Percentiles rank a stretch among this genome's conserved stretches.
These are phyloP conservation scores for Pocillopora grandis DNA, from an alignment of 92 coral and sea anemone species.

Conservation along the genomic window DNA sequence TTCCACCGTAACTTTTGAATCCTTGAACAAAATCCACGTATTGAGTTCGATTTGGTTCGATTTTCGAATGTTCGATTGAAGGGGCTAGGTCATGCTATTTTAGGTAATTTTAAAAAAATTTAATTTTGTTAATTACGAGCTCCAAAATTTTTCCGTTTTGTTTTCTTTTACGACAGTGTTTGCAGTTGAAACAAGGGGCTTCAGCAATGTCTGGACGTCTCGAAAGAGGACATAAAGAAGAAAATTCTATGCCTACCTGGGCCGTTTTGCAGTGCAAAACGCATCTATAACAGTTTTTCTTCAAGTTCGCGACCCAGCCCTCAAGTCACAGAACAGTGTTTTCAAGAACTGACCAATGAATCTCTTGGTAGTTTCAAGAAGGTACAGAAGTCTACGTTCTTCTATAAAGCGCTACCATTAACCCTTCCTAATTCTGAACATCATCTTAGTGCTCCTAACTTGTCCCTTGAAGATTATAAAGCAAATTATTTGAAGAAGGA, in stretches of 20 bases:
- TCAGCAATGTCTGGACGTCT: conserved; percentile 21
- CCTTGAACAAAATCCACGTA: no score
- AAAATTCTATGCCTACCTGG: conserved; percentile 45
- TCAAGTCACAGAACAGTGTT: conserved; percentile 16
- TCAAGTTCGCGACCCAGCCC: conserved; percentile 55
- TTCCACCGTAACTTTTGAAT: no score
- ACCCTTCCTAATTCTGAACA: conserved; percentile 38
- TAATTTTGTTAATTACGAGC: no score
- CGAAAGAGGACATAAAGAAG: background rate
- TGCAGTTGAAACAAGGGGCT: conserved; percentile 45
- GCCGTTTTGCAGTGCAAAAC: conserved; percentile 46
- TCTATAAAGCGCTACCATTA: conserved; percentile 44
- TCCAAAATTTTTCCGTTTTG: background rate
- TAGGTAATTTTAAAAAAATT: no score
- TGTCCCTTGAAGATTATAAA: conserved; percentile 38
- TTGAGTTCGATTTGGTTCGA: no score
- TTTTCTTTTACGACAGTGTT: conserved; percentile 30
- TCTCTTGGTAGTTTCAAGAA: conserved; percentile 47
- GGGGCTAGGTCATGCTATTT: no score
- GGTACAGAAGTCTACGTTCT: conserved; percentile 35
- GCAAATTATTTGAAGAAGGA: conserved; percentile 23
- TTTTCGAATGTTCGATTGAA: no score
- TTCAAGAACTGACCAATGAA: conserved; percentile 26
- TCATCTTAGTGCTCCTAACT: conserved; percentile 32
- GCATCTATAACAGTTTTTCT: conserved; percentile 52